Conservation (phyloP, 2,113 vertebrate species). For the Poecilia latipinna region DNA sequence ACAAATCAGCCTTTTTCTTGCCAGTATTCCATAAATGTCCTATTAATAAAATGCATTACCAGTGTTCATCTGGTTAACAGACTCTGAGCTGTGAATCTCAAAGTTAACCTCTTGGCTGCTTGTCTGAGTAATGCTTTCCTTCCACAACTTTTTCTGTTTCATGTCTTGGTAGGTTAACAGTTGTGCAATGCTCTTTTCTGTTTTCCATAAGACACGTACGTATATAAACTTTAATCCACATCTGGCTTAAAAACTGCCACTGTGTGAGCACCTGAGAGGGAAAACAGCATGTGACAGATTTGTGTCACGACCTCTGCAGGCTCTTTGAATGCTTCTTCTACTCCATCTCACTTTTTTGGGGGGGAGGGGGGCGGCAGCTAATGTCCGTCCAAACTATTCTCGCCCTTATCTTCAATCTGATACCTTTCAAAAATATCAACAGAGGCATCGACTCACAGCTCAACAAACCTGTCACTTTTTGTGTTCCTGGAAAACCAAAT, state of each 20-base stretch:
- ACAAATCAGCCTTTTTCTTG: background rate
- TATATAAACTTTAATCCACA: background rate
- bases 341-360: background rate
- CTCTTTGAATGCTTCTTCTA: slow-evolving; percentile 29
- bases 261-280: slow-evolving; percentile 12
- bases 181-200: background rate
- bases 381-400: slow-evolving; percentile 31
- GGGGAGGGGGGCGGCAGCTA: background rate
- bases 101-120: no score
- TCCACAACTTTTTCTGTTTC: background rate
- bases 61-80: background rate
- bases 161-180: background rate
- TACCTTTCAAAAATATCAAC: slow-evolving; percentile 22
- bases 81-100: background rate
- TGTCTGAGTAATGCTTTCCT: background rate
- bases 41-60: background rate
- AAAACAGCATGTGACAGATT: slow-evolving; percentile 28
- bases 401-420: slow-evolving; percentile 20
- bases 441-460: slow-evolving; percentile 17
- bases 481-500: slow-evolving; percentile 5
- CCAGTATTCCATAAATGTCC: background rate
- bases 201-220: background rate
- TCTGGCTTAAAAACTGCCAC: slow-evolving; percentile 13
- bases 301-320: slow-evolving; percentile 35
- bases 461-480: slow-evolving; percentile 23